Base-by-base conservation (phyloP, 2,888 invertebrate genomes). In the Petrolisthes manimaculis region DNA sequence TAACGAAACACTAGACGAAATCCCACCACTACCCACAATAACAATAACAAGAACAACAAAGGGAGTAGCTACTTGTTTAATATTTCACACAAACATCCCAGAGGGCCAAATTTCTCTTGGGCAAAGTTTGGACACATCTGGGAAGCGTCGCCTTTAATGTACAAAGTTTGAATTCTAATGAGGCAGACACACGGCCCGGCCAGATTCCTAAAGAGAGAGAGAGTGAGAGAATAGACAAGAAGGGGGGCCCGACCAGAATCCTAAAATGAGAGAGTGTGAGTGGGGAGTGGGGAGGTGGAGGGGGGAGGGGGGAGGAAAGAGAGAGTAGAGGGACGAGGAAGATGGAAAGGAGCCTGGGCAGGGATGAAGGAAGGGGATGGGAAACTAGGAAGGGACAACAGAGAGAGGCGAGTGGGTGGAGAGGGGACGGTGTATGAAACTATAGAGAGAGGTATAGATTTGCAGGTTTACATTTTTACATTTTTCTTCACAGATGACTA, bases 121-220 rank as follows among this genome's bases (percentile, higher is more conserved):
- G 61, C 14, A 14, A 61, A 61, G 61, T 61, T 61, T 6, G 61
- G 61, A 61, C 61, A 6, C 61, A 61, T 61, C 61, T 61, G 61
- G 61, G 8, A 6, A 9, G 61, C 6, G 61, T 6, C 61, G 61
- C 61, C 61, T 61, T 61, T 61, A 61, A 61, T 61, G 61, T 61
- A 61, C 61, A 61, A 61, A 61, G 61, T 61, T 61, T 61, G 61
- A 61, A 61, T 61, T 61, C 61, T 61, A 61, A 61, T 61, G 61
- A 61, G 6, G 61, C 61, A 61, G n/a, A n/a, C n/a, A n/a, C 61
- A 61, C 8, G 61, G 14, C 14, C 14, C 14, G 61, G 61, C 61
- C 61, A 14, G 14, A n/a, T n/a, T n/a, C n/a, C n/a, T 6, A 61
- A 14, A 61, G 61, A 61, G 61, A 61, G 61, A 61, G 61, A 61